phyloP scores from a whole-genome alignment of 1,140 invertebrate species.

The Panagrolaimus sp. region DNA sequence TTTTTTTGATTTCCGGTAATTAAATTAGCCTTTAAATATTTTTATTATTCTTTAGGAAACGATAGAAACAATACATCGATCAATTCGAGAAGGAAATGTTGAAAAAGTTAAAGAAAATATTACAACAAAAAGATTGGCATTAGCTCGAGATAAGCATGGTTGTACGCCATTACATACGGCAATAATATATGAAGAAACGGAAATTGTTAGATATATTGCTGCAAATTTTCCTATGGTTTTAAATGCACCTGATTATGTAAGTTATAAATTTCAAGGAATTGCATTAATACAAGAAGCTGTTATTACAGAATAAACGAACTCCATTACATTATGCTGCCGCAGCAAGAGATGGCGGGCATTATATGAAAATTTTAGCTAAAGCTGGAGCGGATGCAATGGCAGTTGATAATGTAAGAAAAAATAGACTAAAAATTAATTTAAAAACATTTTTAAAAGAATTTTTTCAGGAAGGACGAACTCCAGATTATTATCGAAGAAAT shows the following conservation, averaged over 20 bases:
- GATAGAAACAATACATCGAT: slow-evolving; percentile 66
- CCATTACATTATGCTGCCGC: slow-evolving; percentile 83
- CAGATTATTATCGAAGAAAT: slow-evolving; percentile 56
- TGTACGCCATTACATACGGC: slow-evolving; percentile 71
- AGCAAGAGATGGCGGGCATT: slow-evolving; percentile 76
- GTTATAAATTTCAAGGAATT: slow-evolving; percentile 10
- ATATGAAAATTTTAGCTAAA: slow-evolving; percentile 76
- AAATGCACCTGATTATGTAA: slow-evolving; percentile 56
- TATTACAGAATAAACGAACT: slow-evolving; percentile 69
- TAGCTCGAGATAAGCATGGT: slow-evolving; percentile 70
- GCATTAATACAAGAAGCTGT: slow-evolving; percentile 11
- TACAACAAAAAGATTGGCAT: slow-evolving; percentile 65
- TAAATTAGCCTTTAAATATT: slow-evolving; percentile 6
- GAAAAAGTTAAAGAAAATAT: slow-evolving; percentile 62
- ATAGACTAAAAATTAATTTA: too few relatives aligned
- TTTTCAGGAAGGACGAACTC: slow-evolving; percentile 53
- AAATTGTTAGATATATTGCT: slow-evolving; percentile 64
- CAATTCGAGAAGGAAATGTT: slow-evolving; percentile 68
- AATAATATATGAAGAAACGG: slow-evolving; percentile 67
- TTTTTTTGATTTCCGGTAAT: not conserved
- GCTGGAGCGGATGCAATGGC: slow-evolving; percentile 75
- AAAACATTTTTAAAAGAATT: slow-evolving; percentile 1
- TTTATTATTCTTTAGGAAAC: slow-evolving; percentile 41
- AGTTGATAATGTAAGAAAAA: slow-evolving; percentile 71
- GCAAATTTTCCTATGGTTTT: slow-evolving; percentile 48